These are phyloP conservation scores for Coenonympha glycerion DNA, from an alignment of 2,888 invertebrate species.

Conservation along the genomic window DNA sequence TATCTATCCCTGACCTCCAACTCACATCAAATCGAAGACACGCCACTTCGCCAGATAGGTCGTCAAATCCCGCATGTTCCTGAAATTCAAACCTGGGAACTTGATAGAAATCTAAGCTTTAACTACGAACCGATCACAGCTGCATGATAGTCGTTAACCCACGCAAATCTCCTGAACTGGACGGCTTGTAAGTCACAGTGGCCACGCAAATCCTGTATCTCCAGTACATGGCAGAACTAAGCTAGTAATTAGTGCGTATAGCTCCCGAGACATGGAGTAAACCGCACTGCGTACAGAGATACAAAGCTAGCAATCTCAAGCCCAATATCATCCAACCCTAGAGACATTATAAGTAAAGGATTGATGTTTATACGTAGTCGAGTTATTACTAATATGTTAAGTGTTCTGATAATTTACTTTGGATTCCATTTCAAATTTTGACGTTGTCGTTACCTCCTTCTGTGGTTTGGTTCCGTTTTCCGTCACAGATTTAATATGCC, in stretches of 20 bases:
- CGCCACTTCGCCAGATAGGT: too few species aligned
- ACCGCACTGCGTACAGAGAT: conserved; percentile 13
- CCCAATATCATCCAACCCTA: conserved; percentile 18
- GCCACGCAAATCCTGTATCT: conserved; percentile 2
- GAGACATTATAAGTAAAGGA: conserved; percentile 11
- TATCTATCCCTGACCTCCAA: too few species aligned
- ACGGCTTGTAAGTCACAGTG: conserved; percentile 5
- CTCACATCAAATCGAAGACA: too few species aligned
- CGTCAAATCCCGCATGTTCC: too few species aligned
- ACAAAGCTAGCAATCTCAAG: conserved; percentile 15
- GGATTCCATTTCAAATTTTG: background rate
- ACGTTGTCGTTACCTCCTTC: background rate
- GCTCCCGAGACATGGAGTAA: conserved; percentile 17
- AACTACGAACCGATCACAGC: too few species aligned
- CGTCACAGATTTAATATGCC: too few species aligned
- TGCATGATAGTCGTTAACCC: background rate
- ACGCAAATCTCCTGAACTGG: background rate
- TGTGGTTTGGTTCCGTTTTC: too few species aligned
- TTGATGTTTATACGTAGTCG: too few species aligned
- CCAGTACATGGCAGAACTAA: conserved; percentile 15
- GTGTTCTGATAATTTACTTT: background rate
- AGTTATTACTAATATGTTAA: background rate
- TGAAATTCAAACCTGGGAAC: too few species aligned
- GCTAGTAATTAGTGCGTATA: conserved; percentile 23
- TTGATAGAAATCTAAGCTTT: too few species aligned